These are phyloP conservation scores for Sacculina carcini DNA, from an alignment of 2,888 invertebrate genomes.

Conservation along the genomic window DNA sequence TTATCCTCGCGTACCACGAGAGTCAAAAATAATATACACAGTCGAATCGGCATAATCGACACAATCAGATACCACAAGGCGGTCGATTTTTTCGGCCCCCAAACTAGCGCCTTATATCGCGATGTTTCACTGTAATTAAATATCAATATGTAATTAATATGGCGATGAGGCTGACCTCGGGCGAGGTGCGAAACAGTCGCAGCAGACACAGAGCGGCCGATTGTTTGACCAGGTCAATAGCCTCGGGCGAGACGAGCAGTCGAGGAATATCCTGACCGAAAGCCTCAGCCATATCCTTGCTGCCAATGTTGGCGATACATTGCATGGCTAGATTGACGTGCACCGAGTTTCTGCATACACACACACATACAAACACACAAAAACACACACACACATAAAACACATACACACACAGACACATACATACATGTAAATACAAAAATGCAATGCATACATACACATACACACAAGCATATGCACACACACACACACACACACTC, in stretches of 20 bases:
- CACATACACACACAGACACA: background rate
- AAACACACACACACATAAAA: background rate
- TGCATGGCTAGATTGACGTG: slow-evolving; percentile 95
- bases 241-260: slow-evolving; percentile 90
- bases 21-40: no score
- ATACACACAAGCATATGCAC: no score
- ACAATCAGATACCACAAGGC: no score
- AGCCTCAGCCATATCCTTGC: slow-evolving; percentile 99
- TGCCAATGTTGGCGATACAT: slow-evolving; percentile 98
- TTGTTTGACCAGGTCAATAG: slow-evolving; percentile 98
- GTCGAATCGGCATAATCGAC: no score
- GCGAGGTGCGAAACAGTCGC: slow-evolving; percentile 73
- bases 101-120: no score
- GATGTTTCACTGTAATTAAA: no score
- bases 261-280: slow-evolving; percentile 96
- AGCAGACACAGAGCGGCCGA: slow-evolving; percentile 90
- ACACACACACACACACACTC: no score
- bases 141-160: no score
- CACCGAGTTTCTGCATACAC: slow-evolving; percentile 49
- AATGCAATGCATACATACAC: no score
- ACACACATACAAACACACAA: background rate
- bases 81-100: no score
- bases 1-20: no score
- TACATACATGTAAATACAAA: background rate
- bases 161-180: slow-evolving; percentile 77